Conservation (phyloP, 2,797 vertebrate species). For the Sebastes aleutianus region DNA sequence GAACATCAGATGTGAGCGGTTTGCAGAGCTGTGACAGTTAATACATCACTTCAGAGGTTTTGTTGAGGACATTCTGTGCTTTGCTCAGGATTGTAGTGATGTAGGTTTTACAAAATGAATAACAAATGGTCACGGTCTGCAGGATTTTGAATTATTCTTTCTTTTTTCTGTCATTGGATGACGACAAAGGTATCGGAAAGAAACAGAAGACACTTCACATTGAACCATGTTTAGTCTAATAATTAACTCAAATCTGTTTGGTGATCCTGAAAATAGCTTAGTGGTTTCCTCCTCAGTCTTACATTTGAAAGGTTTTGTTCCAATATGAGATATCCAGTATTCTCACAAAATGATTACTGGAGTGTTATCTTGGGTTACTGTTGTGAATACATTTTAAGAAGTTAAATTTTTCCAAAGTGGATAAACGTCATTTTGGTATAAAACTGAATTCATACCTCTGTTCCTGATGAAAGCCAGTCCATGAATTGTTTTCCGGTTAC, state of each 20-base stretch:
- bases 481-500: slow-evolving; percentile 27
- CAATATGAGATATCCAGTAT: neutral
- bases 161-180: neutral
- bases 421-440: slow-evolving; percentile 23
- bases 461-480: slow-evolving; percentile 24
- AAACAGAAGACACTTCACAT: neutral
- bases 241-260: neutral
- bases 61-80: slow-evolving; percentile 36
- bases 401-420: neutral
- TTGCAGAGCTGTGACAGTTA: slow-evolving; percentile 8
- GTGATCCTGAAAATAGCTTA: neutral
- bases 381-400: slow-evolving; percentile 17
- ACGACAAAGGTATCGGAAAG: neutral
- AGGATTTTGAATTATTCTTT: slow-evolving; percentile 12
- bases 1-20: slow-evolving; percentile 18
- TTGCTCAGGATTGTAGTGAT: slow-evolving; percentile 37
- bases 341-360: neutral
- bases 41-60: slow-evolving; percentile 25
- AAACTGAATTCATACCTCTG: slow-evolving; percentile 13
- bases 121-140: neutral
- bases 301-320: slow-evolving; percentile 8
- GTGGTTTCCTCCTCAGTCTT: neutral
- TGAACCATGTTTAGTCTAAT: neutral
- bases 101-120: slow-evolving; percentile 25
- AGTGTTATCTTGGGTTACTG: slow-evolving; percentile 4